A percentile compares a stretch with the other conserved stretches of the same genome.
These are phyloP conservation scores for Paraescarpia echinospica DNA, from an alignment of 1,140 invertebrate species.

Conservation along the genomic window DNA sequence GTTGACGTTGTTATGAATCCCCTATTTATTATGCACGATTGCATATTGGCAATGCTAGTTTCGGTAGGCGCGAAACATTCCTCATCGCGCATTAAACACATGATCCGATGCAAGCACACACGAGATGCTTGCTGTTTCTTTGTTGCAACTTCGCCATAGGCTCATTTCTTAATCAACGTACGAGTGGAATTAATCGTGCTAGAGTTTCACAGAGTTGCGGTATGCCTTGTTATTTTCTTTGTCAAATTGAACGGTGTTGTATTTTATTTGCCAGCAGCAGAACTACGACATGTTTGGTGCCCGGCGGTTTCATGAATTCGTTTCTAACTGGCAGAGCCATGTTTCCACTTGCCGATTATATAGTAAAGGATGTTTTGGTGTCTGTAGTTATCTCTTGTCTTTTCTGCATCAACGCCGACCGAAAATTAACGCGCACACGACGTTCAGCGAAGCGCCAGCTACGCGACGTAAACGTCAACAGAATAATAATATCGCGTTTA, in stretches of 20 bases:
- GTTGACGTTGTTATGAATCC: neutral
- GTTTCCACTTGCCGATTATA: neutral
- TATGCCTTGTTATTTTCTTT: neutral
- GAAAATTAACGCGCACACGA: neutral
- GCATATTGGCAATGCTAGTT: neutral
- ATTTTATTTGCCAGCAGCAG: neutral
- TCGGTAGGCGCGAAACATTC: neutral
- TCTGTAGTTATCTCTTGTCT: neutral
- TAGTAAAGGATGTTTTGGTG: conserved; percentile 1
- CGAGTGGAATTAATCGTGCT: neutral
- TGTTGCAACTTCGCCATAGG: neutral
- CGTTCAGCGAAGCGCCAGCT: neutral
- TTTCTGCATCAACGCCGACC: neutral
- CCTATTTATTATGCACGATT: neutral
- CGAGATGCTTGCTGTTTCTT: no score
- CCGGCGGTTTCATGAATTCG: neutral
- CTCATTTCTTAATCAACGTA: neutral
- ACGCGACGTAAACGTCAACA: neutral
- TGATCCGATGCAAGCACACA: neutral
- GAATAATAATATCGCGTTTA: neutral
- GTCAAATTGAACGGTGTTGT: neutral
- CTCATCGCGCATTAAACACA: neutral
- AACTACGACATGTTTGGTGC: neutral
- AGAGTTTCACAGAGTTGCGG: neutral
- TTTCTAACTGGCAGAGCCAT: neutral